Percentiles rank a stretch among this genome's conserved stretches.
phyloP scores from a whole-genome alignment of 2,888 invertebrate species.

The Camptogramma bilineatum region DNA sequence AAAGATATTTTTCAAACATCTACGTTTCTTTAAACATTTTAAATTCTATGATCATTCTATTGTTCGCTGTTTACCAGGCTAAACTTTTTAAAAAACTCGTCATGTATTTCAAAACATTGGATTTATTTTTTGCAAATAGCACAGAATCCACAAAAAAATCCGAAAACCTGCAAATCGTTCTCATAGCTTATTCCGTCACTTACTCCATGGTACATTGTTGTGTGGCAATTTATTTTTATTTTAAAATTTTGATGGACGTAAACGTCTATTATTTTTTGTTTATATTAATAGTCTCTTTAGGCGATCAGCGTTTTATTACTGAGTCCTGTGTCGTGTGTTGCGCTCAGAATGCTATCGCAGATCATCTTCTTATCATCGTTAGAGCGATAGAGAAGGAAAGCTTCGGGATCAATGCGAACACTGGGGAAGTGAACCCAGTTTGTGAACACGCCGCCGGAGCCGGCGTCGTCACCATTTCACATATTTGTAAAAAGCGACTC shows the following conservation, averaged over 20 bases:
- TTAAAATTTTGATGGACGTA: too few species aligned
- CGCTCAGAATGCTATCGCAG: slow-evolving; percentile 13
- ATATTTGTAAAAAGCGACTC: slow-evolving; percentile 2
- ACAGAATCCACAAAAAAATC: not conserved
- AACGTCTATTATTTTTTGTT: not conserved
- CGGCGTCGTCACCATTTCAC: slow-evolving; percentile 5
- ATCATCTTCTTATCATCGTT: slow-evolving; percentile 1
- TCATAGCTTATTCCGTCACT: not conserved
- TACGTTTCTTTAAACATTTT: not conserved
- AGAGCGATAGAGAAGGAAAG: slow-evolving; percentile 4
- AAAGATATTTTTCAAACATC: not conserved
- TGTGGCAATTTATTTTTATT: too few species aligned
- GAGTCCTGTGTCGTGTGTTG: slow-evolving; percentile 24
- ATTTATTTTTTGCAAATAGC: slow-evolving; percentile 21
- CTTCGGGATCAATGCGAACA: not conserved
- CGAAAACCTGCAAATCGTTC: not conserved
- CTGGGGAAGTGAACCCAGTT: not conserved
- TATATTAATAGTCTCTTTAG: not conserved
- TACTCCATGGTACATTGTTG: not conserved
- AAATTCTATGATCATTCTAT: slow-evolving; percentile 12
- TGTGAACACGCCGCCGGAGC: slow-evolving; percentile 19
- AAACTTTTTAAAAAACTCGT: slow-evolving; percentile 16
- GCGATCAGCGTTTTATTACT: slow-evolving; percentile 17
- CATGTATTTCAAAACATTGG: slow-evolving; percentile 11
- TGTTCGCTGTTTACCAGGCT: slow-evolving; percentile 20